Evolutionary conservation across 2,888 invertebrate genomes (phyloP).

Genomic region (Notodromas monacha): DNA sequence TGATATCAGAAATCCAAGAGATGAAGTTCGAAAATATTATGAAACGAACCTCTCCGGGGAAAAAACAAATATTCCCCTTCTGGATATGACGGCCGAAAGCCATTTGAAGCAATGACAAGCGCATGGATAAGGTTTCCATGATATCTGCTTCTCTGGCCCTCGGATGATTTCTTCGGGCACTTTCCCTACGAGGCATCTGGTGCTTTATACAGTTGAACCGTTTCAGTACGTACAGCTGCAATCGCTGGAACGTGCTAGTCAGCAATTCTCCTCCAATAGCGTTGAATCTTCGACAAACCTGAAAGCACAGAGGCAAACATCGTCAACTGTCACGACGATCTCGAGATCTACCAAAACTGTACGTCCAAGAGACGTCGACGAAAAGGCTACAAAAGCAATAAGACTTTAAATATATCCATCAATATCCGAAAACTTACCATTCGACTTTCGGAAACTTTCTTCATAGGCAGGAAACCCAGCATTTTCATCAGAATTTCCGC

Average conservation of each 20-base stretch:
- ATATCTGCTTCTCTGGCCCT: slow-evolving; percentile 70
- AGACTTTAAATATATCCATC: no score
- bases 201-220: slow-evolving; percentile 58
- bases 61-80: slow-evolving; percentile 66
- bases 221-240: slow-evolving; percentile 49
- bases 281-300: slow-evolving; percentile 55
- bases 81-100: slow-evolving; percentile 80
- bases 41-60: slow-evolving; percentile 66
- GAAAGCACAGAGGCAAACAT: slow-evolving; percentile 12
- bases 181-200: slow-evolving; percentile 66
- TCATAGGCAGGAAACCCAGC: no score
- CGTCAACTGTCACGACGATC: no score
- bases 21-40: slow-evolving; percentile 9
- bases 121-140: slow-evolving; percentile 67
- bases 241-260: slow-evolving; percentile 48
- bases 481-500: no score
- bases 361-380: no score
- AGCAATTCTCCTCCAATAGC: slow-evolving; percentile 38
- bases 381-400: no score
- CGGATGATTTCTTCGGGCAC: slow-evolving; percentile 58
- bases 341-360: no score
- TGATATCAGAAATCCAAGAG: no score
- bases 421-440: no score
- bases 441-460: no score
- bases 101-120: slow-evolving; percentile 63